phyloP scores from a whole-genome alignment of 1,140 invertebrate genomes.

The Subanguina moxae region DNA sequence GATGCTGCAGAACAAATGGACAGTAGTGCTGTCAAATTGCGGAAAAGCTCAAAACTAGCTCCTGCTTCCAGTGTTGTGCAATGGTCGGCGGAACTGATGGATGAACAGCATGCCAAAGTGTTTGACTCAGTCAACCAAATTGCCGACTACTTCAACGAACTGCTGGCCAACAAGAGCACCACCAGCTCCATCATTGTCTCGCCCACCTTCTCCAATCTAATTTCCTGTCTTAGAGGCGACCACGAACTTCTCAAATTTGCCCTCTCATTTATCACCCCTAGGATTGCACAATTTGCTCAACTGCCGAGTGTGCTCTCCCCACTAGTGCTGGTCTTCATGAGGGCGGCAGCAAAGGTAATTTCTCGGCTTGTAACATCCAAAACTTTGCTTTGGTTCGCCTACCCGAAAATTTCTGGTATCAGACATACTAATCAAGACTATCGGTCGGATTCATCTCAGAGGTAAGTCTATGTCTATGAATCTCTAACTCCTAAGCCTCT shows the following conservation, averaged over 20 bases:
- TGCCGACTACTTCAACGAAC: background rate
- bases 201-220: background rate
- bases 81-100: background rate
- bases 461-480: too few relatives aligned
- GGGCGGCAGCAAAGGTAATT: background rate
- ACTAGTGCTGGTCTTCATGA: background rate
- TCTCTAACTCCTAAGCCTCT: too few relatives aligned
- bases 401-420: too few relatives aligned
- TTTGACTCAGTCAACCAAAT: background rate
- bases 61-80: background rate
- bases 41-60: too few relatives aligned
- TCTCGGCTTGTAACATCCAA: background rate
- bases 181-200: background rate
- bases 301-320: background rate
- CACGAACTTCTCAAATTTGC: background rate
- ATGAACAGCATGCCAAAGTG: background rate
- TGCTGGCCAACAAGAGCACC: background rate
- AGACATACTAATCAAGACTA: too few relatives aligned
- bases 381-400: background rate
- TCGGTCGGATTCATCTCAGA: too few relatives aligned
- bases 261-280: background rate
- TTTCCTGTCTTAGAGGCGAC: background rate
- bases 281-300: background rate
- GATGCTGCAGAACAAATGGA: background rate
- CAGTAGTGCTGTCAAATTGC: too few relatives aligned